phyloP scores from a whole-genome alignment of 30 jellyfish, hydroid and myxozoan genomes.

The Hydra vulgaris region DNA sequence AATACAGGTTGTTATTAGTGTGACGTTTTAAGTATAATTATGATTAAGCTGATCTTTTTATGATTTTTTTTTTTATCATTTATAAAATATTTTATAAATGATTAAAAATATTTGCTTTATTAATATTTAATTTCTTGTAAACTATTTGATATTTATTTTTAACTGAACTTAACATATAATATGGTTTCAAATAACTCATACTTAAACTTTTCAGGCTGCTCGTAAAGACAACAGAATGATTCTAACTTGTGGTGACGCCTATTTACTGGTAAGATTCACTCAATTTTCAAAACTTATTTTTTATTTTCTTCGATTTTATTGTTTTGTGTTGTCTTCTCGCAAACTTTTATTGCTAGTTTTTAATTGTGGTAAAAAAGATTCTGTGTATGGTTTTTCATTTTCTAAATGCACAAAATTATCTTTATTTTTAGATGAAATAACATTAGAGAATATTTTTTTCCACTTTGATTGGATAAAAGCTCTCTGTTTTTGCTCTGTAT shows the following conservation, averaged over 20 bases:
- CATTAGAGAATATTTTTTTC: conserved; percentile 15
- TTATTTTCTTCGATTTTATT: not conserved
- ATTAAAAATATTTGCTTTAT: too few species aligned
- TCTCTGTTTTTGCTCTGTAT: not conserved
- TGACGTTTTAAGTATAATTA: not conserved
- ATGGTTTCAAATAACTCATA: not conserved
- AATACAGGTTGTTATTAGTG: conserved; percentile 39
- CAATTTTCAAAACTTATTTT: too few species aligned
- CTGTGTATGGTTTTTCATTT: not conserved
- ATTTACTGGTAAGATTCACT: conserved; percentile 31
- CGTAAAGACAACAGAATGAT: conserved; percentile 43
- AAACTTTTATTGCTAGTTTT: not conserved
- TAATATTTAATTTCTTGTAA: too few species aligned
- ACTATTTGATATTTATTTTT: too few species aligned
- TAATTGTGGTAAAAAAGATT: not conserved
- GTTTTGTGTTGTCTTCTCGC: not conserved
- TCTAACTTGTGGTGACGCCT: conserved; percentile 66
- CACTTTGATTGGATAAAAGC: conserved; percentile 22
- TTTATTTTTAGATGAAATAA: not conserved
- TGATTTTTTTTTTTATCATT: too few species aligned
- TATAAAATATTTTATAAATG: too few species aligned
- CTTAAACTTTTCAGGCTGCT: conserved; percentile 28
- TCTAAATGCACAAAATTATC: not conserved
- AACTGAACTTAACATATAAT: not conserved
- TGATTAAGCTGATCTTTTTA: too few species aligned